Evolutionary conservation across 2,888 invertebrate species (phyloP).

Genomic region (Aethes cnicana): DNA sequence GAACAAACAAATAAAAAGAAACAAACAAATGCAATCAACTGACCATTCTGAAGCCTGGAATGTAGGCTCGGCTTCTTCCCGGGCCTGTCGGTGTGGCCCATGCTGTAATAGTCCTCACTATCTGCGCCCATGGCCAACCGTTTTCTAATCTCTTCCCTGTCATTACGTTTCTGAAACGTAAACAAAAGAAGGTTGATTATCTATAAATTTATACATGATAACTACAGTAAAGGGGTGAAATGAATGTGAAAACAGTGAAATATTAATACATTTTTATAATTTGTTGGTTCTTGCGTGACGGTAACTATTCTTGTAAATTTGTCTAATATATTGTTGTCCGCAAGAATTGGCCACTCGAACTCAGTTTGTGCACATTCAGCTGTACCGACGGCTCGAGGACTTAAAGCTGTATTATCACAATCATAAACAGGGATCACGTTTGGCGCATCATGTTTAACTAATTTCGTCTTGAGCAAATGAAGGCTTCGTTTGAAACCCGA

Average conservation of each 20-base stretch:
- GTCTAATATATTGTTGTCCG: slow-evolving; percentile 73
- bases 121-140: slow-evolving; percentile 93
- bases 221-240: background rate
- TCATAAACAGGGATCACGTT: slow-evolving; percentile 45
- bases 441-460: slow-evolving; percentile 53
- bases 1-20: slow-evolving; percentile 3
- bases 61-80: slow-evolving; percentile 94
- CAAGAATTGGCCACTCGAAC: slow-evolving; percentile 81
- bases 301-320: slow-evolving; percentile 75
- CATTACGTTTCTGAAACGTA: slow-evolving; percentile 90
- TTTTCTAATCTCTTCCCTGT: slow-evolving; percentile 94
- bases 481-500: slow-evolving; percentile 60
- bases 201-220: slow-evolving; percentile 1
- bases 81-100: slow-evolving; percentile 84
- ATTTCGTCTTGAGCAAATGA: slow-evolving; percentile 62
- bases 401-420: slow-evolving; percentile 71
- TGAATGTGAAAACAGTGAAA: slow-evolving; percentile 2
- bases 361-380: slow-evolving; percentile 70
- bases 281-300: slow-evolving; percentile 48
- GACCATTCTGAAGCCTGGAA: slow-evolving; percentile 92
- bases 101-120: slow-evolving; percentile 86
- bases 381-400: slow-evolving; percentile 79
- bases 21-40: slow-evolving; percentile 41
- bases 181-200: slow-evolving; percentile 2
- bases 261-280: slow-evolving; percentile 54